Percentiles rank a stretch among this genome's conserved stretches.
Conservation (phyloP, 1,140 invertebrate genomes). For the Sweltsa coloradensis region DNA sequence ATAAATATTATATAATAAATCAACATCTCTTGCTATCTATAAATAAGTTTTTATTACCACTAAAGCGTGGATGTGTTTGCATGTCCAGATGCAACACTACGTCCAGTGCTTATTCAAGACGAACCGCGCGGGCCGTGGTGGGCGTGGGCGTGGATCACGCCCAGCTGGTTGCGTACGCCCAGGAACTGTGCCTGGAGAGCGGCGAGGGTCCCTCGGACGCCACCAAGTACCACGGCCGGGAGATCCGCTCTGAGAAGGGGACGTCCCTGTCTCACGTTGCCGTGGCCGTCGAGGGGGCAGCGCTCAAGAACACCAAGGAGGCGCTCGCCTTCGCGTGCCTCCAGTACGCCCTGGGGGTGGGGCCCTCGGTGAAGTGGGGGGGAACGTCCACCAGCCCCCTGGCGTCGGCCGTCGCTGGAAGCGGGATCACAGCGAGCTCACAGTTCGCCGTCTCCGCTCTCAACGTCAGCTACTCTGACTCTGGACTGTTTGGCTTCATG, state of each 20-base stretch:
- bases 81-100: slow-evolving; percentile 66
- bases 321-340: slow-evolving; percentile 59
- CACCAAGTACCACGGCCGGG: slow-evolving; percentile 56
- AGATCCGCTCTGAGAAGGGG: slow-evolving; percentile 39
- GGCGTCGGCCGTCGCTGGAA: slow-evolving; percentile 42
- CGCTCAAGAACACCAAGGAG: slow-evolving; percentile 49
- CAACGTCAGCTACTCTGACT: slow-evolving; percentile 68
- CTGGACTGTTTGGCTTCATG: slow-evolving; percentile 74
- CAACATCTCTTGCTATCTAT: not conserved
- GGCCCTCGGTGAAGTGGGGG: slow-evolving; percentile 59
- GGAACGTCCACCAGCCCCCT: slow-evolving; percentile 39
- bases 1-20: not conserved
- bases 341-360: slow-evolving; percentile 54
- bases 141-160: slow-evolving; percentile 56
- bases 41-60: not conserved
- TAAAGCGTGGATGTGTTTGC: slow-evolving; percentile 10
- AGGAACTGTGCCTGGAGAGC: slow-evolving; percentile 39
- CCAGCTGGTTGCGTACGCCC: slow-evolving; percentile 45
- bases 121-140: slow-evolving; percentile 58
- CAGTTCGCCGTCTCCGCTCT: slow-evolving; percentile 52
- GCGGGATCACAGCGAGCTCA: slow-evolving; percentile 34
- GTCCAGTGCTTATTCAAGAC: slow-evolving; percentile 47
- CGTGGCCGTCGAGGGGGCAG: slow-evolving; percentile 57
- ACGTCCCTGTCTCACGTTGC: slow-evolving; percentile 55
- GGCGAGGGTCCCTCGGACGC: slow-evolving; percentile 25